A percentile compares a stretch with the other conserved stretches of the same genome.
phyloP scores from a whole-genome alignment of 2,113 vertebrate species.

The Hippocampus barbouri region DNA sequence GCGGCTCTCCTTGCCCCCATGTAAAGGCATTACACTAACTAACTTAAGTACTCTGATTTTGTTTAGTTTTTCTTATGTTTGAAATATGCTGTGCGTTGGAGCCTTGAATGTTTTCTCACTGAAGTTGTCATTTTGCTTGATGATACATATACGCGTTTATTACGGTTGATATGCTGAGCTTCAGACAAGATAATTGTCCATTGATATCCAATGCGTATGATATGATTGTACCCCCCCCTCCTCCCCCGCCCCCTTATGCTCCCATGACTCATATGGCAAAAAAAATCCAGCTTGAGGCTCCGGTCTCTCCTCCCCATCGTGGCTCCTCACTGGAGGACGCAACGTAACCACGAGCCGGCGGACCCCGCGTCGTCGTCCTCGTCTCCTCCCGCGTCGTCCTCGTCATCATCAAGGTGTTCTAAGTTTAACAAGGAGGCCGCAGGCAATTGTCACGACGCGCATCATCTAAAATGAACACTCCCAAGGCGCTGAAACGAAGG shows the following conservation, averaged over 20 bases:
- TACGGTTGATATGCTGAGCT: too few relatives aligned
- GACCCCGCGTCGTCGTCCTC: conserved; percentile 39
- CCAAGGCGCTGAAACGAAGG: conserved; percentile 17
- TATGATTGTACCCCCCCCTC: not conserved
- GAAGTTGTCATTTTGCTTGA: too few relatives aligned
- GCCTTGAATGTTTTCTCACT: too few relatives aligned
- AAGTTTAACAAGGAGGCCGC: conserved; percentile 27
- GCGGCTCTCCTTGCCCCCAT: too few relatives aligned
- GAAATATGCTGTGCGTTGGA: too few relatives aligned
- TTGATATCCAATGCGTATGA: too few relatives aligned
- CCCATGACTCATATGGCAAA: not conserved
- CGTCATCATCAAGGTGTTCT: conserved; percentile 47
- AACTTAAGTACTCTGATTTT: too few relatives aligned
- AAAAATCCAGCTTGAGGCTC: conserved; percentile 7
- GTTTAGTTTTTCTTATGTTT: too few relatives aligned
- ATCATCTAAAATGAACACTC: conserved; percentile 28
- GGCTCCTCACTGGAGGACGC: conserved; percentile 68
- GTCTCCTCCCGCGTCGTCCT: conserved; percentile 30
- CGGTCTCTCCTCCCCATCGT: conserved; percentile 14
- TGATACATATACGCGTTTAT: too few relatives aligned
- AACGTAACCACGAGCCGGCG: conserved; percentile 63
- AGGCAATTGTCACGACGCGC: conserved; percentile 26
- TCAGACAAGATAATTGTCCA: too few relatives aligned
- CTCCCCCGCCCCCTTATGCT: not conserved
- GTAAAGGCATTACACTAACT: too few relatives aligned